Evolutionary conservation across 2,797 vertebrate genomes (phyloP).

Genomic region (Pangasius mekongensis): DNA sequence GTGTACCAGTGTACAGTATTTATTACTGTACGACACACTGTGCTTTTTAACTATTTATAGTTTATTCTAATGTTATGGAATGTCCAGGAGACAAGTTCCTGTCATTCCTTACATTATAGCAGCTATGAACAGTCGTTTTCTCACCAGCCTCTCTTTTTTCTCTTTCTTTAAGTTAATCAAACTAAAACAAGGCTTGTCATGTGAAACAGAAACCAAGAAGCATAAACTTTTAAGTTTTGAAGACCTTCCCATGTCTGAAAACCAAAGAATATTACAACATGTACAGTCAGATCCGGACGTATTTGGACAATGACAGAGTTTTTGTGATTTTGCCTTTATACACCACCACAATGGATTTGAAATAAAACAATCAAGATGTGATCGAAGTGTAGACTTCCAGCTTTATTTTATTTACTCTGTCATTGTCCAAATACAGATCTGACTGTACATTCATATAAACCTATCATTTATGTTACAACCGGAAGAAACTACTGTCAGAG

Average conservation of each 20-base stretch:
- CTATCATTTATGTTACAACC: not conserved
- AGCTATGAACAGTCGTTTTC: not conserved
- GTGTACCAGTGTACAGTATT: not conserved
- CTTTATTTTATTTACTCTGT: no score
- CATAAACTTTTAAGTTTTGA: not conserved
- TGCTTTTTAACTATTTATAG: not conserved
- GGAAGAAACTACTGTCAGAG: not conserved
- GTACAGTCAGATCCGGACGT: no score
- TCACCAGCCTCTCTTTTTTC: not conserved
- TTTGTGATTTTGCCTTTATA: no score
- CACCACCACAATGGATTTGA: no score
- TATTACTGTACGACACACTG: not conserved
- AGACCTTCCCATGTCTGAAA: not conserved
- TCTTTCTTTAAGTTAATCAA: not conserved
- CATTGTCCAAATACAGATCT: no score
- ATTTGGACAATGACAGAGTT: no score
- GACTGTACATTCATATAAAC: not conserved
- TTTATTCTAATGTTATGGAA: not conserved
- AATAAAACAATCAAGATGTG: no score
- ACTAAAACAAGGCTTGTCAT: not conserved
- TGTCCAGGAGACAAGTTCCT: not conserved
- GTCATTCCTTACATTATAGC: not conserved
- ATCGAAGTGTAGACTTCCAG: no score
- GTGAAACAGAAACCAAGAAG: not conserved
- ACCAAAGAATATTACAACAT: not conserved